Conservation (phyloP, 2,888 invertebrate species). For the Amorpha juglandis region DNA sequence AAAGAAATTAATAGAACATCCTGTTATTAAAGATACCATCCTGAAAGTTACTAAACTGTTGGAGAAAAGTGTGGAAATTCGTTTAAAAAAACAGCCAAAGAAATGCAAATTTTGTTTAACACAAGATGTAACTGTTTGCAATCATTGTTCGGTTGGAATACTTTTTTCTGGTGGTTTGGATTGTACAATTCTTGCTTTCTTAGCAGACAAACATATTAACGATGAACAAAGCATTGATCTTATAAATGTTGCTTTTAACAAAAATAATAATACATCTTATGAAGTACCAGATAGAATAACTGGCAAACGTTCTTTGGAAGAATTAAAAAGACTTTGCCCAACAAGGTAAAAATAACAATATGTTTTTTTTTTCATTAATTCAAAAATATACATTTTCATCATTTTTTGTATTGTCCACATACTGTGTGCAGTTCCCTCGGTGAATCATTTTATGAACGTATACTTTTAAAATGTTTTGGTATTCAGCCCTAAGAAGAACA, state of each 20-base stretch:
- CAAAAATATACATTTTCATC: not conserved
- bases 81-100: conserved; percentile 85
- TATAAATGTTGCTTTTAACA: conserved; percentile 96
- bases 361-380: not conserved
- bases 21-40: conserved; percentile 68
- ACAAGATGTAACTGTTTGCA: conserved; percentile 59
- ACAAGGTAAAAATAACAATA: conserved; percentile 59
- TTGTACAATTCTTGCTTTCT: conserved; percentile 93
- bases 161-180: conserved; percentile 98
- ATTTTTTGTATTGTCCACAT: not conserved
- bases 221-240: conserved; percentile 91
- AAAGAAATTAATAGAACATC: conserved; percentile 64
- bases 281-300: conserved; percentile 94
- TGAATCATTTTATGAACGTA: too few relatives aligned
- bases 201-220: conserved; percentile 89
- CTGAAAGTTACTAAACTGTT: conserved; percentile 77
- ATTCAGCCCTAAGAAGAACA: too few relatives aligned
- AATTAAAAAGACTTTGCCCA: conserved; percentile 88
- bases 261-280: conserved; percentile 71
- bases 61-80: conserved; percentile 83
- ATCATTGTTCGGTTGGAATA: conserved; percentile 89
- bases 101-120: conserved; percentile 85
- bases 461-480: too few relatives aligned
- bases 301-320: conserved; percentile 87
- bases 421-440: too few relatives aligned